phyloP scores from a whole-genome alignment of 2,797 vertebrate species.

The Lophotriccus pileatus region DNA sequence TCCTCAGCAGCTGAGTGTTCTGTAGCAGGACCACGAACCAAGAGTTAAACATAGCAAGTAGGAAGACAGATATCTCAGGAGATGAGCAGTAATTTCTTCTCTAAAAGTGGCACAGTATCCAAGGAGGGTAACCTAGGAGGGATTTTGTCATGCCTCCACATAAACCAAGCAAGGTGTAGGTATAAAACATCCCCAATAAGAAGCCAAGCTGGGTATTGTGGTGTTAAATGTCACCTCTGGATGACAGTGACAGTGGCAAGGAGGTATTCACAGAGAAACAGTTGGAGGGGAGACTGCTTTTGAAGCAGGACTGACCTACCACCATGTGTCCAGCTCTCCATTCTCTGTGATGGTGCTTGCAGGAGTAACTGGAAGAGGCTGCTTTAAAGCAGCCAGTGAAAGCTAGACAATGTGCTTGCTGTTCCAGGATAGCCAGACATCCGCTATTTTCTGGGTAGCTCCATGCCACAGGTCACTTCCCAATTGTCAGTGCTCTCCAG shows the following conservation, averaged over 20 bases:
- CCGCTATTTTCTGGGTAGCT: neutral
- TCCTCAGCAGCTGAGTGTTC: neutral
- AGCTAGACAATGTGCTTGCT: neutral
- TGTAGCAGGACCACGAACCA: neutral
- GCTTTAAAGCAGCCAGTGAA: neutral
- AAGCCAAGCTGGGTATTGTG: neutral
- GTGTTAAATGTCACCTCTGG: neutral
- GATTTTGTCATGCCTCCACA: neutral
- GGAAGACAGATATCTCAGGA: neutral
- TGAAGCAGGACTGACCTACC: neutral
- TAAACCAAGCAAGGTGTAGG: neutral
- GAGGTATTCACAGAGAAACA: neutral
- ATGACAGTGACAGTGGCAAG: neutral
- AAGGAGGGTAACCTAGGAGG: neutral
- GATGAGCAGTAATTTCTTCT: neutral
- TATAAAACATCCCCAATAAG: neutral
- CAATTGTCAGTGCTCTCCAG: neutral
- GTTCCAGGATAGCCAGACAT: neutral
- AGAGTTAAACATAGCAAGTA: neutral
- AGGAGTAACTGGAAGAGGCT: neutral
- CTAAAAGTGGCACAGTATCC: neutral
- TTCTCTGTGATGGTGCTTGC: neutral
- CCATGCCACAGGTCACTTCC: conserved; percentile 18
- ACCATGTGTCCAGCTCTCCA: neutral
- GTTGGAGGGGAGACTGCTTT: neutral